Percentiles rank a stretch among this genome's conserved stretches.
Evolutionary conservation across 1,140 invertebrate species (phyloP).

Genomic region (Atopsyche davidsoni): DNA sequence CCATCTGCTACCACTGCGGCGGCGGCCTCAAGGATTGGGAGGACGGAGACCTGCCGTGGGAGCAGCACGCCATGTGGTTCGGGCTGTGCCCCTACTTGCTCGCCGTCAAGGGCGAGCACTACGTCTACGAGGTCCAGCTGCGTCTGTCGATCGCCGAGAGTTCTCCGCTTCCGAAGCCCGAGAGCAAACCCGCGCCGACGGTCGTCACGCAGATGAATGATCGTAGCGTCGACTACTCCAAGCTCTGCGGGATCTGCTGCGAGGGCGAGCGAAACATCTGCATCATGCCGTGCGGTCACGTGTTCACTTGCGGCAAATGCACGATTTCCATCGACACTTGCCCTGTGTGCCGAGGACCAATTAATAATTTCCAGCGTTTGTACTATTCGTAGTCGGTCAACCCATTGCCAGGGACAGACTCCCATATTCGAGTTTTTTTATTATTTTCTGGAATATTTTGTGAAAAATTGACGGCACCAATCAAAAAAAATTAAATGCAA

Average conservation of each 20-base stretch:
- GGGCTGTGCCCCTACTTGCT: constrained; percentile 69
- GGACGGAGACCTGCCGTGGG: constrained; percentile 77
- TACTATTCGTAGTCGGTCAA: too few species aligned
- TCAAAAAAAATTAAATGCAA: too few species aligned
- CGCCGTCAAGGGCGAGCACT: constrained; percentile 67
- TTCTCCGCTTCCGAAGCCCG: background rate
- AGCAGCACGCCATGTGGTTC: constrained; percentile 83
- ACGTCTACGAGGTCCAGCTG: constrained; percentile 49
- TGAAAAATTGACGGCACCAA: too few species aligned
- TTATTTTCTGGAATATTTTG: too few species aligned
- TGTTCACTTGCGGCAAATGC: constrained; percentile 82
- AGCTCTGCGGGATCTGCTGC: constrained; percentile 60
- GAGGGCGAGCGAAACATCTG: constrained; percentile 75
- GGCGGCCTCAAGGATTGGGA: constrained; percentile 85
- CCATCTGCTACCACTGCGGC: constrained; percentile 80
- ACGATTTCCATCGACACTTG: constrained; percentile 16
- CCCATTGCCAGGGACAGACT: too few species aligned
- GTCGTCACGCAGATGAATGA: background rate
- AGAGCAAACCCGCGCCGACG: background rate
- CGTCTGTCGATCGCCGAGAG: background rate
- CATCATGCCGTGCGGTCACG: constrained; percentile 80
- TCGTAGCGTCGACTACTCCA: constrained; percentile 43
- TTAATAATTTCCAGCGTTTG: too few species aligned
- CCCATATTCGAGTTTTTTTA: too few species aligned
- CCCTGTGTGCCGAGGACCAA: too few species aligned